Base-by-base conservation (phyloP, 2,113 vertebrate genomes). In the Ptilorrhoa leucosticta region DNA sequence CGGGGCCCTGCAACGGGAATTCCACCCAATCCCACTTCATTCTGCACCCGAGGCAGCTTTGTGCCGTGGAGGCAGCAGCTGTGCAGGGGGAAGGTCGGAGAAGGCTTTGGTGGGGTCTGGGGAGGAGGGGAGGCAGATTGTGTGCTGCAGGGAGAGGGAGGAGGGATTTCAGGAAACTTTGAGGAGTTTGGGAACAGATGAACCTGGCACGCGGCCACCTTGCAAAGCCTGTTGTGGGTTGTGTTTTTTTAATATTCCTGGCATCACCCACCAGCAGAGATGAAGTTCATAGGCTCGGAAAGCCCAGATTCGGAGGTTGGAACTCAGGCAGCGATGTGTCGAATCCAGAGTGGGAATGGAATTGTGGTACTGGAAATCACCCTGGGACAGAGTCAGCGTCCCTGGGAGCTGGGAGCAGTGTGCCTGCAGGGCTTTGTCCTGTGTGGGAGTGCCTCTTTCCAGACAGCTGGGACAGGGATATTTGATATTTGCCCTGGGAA, bases 1-100 rank as follows among this genome's bases (percentile, higher is more conserved):
- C 3, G 0, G 9, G 17, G 28, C 40, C 5, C 30, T 30, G 42
- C 35, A 33, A 7, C 0, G 0, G 4, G 6, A 54, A 27, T 28
- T 70, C 77, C 31, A 26, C 14, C 58, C 37, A 9, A 9, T 30
- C 23, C 23, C 15, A 0, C 58, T 63, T 73, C 6, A 21, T 73
- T n/a, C 47, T 15, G 39, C 40, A 33, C 30, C 65, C 3, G 1
- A 2, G 15, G 70, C 40, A 37, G 18, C 24, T 65, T 47, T 7
- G 48, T 37, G 73, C 88, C 18, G 0, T 0, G 37, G 56, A 19
- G 53, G 42, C 20, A 48, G 24, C 5, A 33, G 58, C 61, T 58
- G 69, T 8, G 14, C 50, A 37, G 31, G n/a, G n/a, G 28, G 27
- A 51, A 86, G 75, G 83, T 83, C 57, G 2, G 53, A 10, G 75